Percentiles rank a stretch among this genome's conserved stretches.
These are phyloP conservation scores for Hypolimnas misippus DNA, from an alignment of 2,888 invertebrate genomes.

Conservation along the genomic window DNA sequence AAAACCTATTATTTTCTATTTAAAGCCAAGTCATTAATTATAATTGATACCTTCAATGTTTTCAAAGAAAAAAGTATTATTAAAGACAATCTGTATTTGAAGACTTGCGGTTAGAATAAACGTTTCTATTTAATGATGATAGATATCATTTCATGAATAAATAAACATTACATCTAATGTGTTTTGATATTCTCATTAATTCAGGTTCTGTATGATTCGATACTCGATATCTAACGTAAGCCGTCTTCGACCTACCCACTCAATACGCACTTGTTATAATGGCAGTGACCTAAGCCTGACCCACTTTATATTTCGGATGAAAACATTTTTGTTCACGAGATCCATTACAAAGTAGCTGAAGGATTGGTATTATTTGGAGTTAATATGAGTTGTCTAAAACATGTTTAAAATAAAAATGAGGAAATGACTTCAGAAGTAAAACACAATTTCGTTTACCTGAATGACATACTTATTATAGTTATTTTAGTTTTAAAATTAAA, in stretches of 20 bases:
- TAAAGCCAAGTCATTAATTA: neutral
- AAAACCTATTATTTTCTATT: neutral
- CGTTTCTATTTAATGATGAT: neutral
- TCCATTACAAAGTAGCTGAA: conserved; percentile 11
- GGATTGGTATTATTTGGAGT: neutral
- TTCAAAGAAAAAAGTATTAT: neutral
- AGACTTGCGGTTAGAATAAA: conserved; percentile 6
- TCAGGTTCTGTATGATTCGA: conserved; percentile 17
- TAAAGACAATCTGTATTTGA: neutral
- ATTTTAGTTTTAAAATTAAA: too few species aligned
- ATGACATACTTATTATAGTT: too few species aligned
- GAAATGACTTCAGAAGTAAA: too few species aligned
- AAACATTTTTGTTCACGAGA: conserved; percentile 28
- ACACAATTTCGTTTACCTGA: too few species aligned
- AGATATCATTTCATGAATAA: conserved; percentile 2
- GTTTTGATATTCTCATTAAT: conserved; percentile 18
- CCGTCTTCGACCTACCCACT: conserved; percentile 31
- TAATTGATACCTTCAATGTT: neutral
- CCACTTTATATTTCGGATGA: conserved; percentile 35
- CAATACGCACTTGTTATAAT: conserved; percentile 34
- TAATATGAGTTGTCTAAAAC: neutral
- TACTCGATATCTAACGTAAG: conserved; percentile 16
- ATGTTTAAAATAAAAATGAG: too few species aligned
- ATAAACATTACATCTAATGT: conserved; percentile 13
- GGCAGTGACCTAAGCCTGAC: conserved; percentile 38